These are phyloP conservation scores for Orius insidiosus DNA, from an alignment of 1,140 invertebrate genomes.

Conservation along the genomic window DNA sequence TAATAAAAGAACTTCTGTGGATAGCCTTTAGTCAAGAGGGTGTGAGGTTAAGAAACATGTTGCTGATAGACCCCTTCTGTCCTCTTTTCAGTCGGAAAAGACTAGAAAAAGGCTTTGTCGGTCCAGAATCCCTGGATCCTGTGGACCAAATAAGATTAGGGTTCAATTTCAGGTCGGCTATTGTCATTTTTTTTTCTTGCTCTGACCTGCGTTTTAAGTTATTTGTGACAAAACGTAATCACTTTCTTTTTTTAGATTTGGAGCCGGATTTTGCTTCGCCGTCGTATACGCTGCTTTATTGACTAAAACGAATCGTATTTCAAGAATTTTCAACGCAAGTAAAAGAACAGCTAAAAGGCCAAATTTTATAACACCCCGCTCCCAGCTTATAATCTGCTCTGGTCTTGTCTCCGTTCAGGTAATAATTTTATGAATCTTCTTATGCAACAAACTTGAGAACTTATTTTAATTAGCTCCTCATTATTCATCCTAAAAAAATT, in stretches of 20 bases:
- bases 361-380: slow-evolving; percentile 81
- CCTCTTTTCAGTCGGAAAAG: too few species aligned
- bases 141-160: neutral
- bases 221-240: neutral
- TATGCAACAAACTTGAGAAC: neutral
- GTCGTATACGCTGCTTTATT: slow-evolving; percentile 79
- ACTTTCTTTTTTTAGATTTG: slow-evolving; percentile 39
- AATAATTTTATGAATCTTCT: slow-evolving; percentile 10
- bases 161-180: neutral
- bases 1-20: too few species aligned
- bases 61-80: too few species aligned
- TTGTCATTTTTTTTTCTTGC: neutral
- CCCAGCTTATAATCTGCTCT: slow-evolving; percentile 78
- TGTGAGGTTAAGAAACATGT: too few species aligned
- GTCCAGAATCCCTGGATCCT: neutral
- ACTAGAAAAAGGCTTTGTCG: too few species aligned
- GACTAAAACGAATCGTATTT: slow-evolving; percentile 83
- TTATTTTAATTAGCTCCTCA: neutral
- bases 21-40: too few species aligned
- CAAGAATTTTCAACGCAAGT: slow-evolving; percentile 76
- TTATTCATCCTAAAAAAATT: neutral
- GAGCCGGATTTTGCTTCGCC: slow-evolving; percentile 78
- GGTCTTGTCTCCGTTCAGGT: slow-evolving; percentile 68
- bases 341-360: slow-evolving; percentile 74
- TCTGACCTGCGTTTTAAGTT: neutral